phyloP scores from a whole-genome alignment of 2,888 invertebrate genomes.

The Heterodera filipjevi region DNA sequence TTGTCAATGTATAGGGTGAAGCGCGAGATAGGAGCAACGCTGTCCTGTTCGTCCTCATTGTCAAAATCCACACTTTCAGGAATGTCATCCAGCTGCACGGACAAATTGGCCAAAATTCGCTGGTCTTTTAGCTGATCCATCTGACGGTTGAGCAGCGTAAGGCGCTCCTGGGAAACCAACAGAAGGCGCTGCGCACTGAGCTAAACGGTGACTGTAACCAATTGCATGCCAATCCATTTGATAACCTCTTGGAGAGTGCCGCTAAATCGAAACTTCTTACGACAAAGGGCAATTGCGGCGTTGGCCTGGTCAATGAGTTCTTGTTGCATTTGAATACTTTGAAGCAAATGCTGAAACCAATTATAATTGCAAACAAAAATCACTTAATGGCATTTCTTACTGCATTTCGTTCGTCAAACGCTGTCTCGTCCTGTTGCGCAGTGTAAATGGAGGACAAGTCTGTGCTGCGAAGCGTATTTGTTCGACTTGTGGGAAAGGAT shows the following conservation, averaged over 20 bases:
- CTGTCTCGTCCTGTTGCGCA: background rate
- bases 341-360: conserved; percentile 20
- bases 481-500: background rate
- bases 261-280: conserved; percentile 16
- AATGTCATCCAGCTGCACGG: conserved; percentile 20
- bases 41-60: conserved; percentile 9
- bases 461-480: conserved; percentile 7
- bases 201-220: conserved; percentile 9
- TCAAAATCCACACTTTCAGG: conserved; percentile 23
- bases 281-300: conserved; percentile 14
- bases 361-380: no score
- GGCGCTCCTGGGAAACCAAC: conserved; percentile 25
- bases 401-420: conserved; percentile 9
- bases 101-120: conserved; percentile 23
- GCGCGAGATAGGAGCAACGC: background rate
- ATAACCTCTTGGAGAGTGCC: conserved; percentile 21
- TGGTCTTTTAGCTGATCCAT: conserved; percentile 24
- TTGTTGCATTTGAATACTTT: conserved; percentile 19
- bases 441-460: conserved; percentile 12
- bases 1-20: conserved; percentile 25
- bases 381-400: no score
- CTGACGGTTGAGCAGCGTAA: conserved; percentile 22
- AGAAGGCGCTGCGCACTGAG: conserved; percentile 23
- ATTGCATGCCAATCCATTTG: background rate
- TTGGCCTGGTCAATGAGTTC: conserved; percentile 20